phyloP scores from a whole-genome alignment of 2,888 invertebrate genomes.

The Drosophila affinis region DNA sequence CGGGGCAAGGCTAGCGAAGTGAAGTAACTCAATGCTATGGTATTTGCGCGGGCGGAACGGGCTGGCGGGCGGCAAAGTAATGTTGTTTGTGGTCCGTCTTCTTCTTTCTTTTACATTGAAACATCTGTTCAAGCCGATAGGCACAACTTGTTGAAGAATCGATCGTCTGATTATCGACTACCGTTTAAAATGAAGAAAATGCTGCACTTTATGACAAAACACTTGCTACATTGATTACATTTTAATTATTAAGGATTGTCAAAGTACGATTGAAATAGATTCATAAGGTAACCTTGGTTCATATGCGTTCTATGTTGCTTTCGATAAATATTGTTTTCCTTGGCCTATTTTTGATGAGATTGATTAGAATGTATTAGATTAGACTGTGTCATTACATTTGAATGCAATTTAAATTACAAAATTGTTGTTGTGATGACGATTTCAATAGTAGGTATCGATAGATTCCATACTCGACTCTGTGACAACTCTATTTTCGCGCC shows the following conservation, averaged over 20 bases:
- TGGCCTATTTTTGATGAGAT: neutral
- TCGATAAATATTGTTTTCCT: neutral
- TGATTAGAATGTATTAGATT: neutral
- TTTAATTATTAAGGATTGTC: too few relatives aligned
- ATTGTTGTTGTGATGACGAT: neutral
- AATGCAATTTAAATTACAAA: neutral
- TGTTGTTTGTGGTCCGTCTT: slow-evolving; percentile 63
- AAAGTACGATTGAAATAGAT: too few relatives aligned
- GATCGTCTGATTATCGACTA: neutral
- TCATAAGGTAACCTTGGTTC: neutral
- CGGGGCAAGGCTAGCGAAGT: slow-evolving; percentile 32
- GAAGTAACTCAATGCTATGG: slow-evolving; percentile 44
- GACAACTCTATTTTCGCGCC: neutral
- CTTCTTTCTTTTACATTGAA: slow-evolving; percentile 42
- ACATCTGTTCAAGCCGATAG: slow-evolving; percentile 34
- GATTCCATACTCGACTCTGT: neutral
- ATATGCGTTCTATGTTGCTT: neutral
- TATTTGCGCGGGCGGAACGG: slow-evolving; percentile 47
- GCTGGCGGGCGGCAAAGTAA: slow-evolving; percentile 46
- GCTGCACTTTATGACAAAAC: neutral
- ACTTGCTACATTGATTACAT: too few relatives aligned
- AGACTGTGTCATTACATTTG: neutral
- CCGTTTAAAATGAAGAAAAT: neutral
- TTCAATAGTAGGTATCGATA: neutral
- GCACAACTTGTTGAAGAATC: slow-evolving; percentile 50